Base-by-base conservation (phyloP, 2,113 vertebrate genomes). In the Cavia aperea region DNA sequence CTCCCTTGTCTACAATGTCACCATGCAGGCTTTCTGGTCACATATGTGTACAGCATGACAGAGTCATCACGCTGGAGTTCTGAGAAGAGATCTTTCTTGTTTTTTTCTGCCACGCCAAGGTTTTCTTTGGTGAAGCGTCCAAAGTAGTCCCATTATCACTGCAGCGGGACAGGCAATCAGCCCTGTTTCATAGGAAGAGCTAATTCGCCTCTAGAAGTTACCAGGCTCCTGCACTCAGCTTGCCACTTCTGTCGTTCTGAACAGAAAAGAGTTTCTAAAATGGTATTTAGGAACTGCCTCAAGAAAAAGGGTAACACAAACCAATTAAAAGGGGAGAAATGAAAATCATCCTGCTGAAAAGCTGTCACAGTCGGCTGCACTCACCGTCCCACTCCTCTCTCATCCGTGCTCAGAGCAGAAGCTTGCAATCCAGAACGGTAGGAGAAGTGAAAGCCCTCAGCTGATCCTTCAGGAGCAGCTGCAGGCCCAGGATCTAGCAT, bases 251-350 rank as follows among this genome's bases (percentile, higher is more conserved):
- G 63, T 68, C 39, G 43, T 88, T 62, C 43, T 65, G 81, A 88
- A 92, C 85, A 87, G 51, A 54, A 88, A 91, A 79, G 11, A 31
- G 33, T 94, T 91, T 93, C 68, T 65, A 51, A 92, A 84, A 78
- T 90, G 15, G 11, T 26, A 88, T 93, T 87, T 86, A 92, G 51
- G 86, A 92, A 89, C 18, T 86, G 36, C 78, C 54, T 43, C 2
- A 36, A 91, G 77, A 60, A 77, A 94, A 88, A 31, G 66, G 73
- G 16, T 73, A 70, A 72, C 81, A 75, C 12, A 92, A 93, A 83
- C 36, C 58, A 93, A 88, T 93, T 94, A 95, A 91, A 92, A 92
- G 65, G 58, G 29, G 49, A 91, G 93, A 93, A n/a, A 92, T 82
- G 82, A 83, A 93, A 94, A 56, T 73, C 66, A 89, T 68, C 81